A percentile compares a stretch with the other conserved stretches of the same genome.
These are phyloP conservation scores for Cataglyphis altisquamis DNA, from an alignment of 2,888 invertebrate genomes.

Conservation along the genomic window DNA sequence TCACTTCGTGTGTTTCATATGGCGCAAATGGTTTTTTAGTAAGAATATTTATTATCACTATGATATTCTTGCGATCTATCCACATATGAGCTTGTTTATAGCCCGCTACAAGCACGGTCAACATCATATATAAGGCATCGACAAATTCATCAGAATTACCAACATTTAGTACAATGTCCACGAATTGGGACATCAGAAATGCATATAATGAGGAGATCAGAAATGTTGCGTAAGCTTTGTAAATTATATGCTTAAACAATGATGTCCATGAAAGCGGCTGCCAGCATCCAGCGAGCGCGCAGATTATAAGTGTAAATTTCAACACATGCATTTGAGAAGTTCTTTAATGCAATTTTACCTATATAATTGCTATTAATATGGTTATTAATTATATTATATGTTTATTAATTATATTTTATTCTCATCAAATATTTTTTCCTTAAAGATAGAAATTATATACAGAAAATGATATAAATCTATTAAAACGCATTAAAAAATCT, in stretches of 20 bases:
- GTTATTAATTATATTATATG: background rate
- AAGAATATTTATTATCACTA: conserved; percentile 56
- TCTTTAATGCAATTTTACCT: background rate
- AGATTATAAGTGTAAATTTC: conserved; percentile 58
- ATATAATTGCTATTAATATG: conserved; percentile 9
- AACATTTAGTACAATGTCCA: conserved; percentile 54
- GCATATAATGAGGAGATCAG: conserved; percentile 40
- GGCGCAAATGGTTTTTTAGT: conserved; percentile 34
- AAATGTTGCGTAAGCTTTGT: conserved; percentile 55
- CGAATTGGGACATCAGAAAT: conserved; percentile 53
- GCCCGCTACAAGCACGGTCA: conserved; percentile 61
- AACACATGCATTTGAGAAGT: conserved; percentile 53
- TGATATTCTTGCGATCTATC: conserved; percentile 48
- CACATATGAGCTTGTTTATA: conserved; percentile 61
- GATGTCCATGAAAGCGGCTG: conserved; percentile 55
- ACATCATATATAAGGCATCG: conserved; percentile 64
- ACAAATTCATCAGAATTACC: conserved; percentile 59
- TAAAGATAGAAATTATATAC: background rate
- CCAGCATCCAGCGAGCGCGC: conserved; percentile 60
- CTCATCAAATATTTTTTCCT: background rate
- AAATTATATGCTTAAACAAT: conserved; percentile 57
- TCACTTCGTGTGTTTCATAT: conserved; percentile 16
- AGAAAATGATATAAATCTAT: background rate
- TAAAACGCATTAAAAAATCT: background rate
- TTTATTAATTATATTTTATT: background rate